These are phyloP conservation scores for Microtus oregoni DNA, from an alignment of 2,113 vertebrate genomes.

Conservation along the genomic window DNA sequence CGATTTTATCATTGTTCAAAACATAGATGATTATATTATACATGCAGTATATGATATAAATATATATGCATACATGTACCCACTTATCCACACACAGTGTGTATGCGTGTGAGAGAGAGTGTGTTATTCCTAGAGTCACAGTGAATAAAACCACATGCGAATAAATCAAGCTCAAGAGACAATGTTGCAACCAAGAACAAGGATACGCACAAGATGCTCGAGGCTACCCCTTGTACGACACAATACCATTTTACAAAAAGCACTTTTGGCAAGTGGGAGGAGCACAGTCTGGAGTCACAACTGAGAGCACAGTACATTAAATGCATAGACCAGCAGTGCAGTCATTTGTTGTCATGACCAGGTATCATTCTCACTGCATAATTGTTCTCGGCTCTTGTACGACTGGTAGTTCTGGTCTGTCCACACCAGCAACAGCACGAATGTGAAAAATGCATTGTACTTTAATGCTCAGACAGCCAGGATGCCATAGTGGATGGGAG, in stretches of 20 bases:
- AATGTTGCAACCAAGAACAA: not conserved
- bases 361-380: not conserved
- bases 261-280: not conserved
- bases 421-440: not conserved
- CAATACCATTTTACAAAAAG: not conserved
- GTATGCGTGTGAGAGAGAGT: not conserved
- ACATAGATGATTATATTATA: not conserved
- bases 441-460: not conserved
- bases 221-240: not conserved
- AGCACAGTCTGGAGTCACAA: not conserved
- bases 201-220: not conserved
- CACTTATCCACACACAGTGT: not conserved
- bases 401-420: not conserved
- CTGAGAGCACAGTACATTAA: not conserved
- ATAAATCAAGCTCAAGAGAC: slow-evolving; percentile 7
- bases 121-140: not conserved
- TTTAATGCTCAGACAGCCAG: too few species aligned
- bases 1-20: not conserved
- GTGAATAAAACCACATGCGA: not conserved
- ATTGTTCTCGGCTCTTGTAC: not conserved
- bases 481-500: not conserved
- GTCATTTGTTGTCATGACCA: not conserved
- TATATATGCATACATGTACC: not conserved
- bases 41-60: not conserved
- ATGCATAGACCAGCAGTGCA: not conserved